Percentiles rank a stretch among this genome's conserved stretches.
These are phyloP conservation scores for Gallinago undulata DNA, from an alignment of 2,113 vertebrate species.

Conservation along the genomic window DNA sequence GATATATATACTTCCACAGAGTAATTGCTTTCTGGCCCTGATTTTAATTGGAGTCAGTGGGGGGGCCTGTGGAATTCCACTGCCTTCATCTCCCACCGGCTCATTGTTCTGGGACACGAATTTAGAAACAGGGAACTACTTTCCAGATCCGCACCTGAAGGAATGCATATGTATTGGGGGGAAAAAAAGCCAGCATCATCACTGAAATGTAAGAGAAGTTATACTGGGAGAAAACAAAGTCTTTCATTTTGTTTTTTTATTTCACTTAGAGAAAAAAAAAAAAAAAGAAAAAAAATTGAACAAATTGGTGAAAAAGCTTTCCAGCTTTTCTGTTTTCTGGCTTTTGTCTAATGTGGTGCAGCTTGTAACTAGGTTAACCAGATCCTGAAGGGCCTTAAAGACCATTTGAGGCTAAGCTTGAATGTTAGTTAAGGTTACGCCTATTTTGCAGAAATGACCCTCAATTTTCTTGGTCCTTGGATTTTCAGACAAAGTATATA, in stretches of 20 bases:
- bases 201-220: background rate
- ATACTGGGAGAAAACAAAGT: background rate
- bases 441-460: background rate
- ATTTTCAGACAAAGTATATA: background rate
- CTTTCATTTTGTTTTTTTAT: background rate
- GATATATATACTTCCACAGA: slow-evolving; percentile 7
- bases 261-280: background rate
- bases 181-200: background rate
- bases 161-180: background rate
- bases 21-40: slow-evolving; percentile 57
- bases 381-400: background rate
- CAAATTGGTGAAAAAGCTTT: background rate
- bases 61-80: slow-evolving; percentile 8
- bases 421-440: background rate
- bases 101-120: background rate
- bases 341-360: background rate
- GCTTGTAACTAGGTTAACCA: background rate
- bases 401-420: background rate
- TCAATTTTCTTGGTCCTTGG: background rate
- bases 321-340: background rate
- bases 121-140: background rate
- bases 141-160: background rate
- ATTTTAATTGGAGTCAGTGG: slow-evolving; percentile 66
- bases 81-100: background rate
- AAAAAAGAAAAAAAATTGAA: background rate